phyloP scores from a whole-genome alignment of 2,113 vertebrate species.

The Scomber japonicus region DNA sequence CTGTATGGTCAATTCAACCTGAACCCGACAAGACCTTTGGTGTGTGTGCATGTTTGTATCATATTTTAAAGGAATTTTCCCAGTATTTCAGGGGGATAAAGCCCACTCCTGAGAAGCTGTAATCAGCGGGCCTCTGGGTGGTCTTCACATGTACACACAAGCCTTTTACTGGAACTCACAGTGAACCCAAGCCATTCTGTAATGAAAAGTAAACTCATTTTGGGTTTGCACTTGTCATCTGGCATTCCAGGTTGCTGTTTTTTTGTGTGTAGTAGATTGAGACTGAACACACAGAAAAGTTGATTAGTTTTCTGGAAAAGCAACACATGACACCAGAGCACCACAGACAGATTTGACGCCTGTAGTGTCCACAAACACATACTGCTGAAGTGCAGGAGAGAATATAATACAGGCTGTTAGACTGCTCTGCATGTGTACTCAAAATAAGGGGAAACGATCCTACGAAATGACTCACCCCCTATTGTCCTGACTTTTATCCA shows the following conservation, averaged over 20 bases:
- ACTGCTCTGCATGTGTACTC: neutral
- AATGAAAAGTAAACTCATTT: conserved; percentile 50
- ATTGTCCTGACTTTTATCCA: too few species aligned
- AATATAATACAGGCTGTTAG: conserved; percentile 30
- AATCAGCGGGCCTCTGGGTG: conserved; percentile 40
- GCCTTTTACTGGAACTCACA: conserved; percentile 27
- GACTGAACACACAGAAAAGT: conserved; percentile 15
- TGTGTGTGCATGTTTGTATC: neutral
- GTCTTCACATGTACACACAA: conserved; percentile 46
- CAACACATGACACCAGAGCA: neutral
- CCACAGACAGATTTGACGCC: neutral
- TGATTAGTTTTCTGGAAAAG: conserved; percentile 21
- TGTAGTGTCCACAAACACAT: conserved; percentile 22
- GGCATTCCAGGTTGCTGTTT: neutral
- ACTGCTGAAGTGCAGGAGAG: conserved; percentile 3
- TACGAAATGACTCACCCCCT: too few species aligned
- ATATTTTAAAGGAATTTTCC: neutral
- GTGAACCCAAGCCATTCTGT: conserved; percentile 20
- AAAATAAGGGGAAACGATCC: neutral
- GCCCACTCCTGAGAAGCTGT: neutral
- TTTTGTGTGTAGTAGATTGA: neutral
- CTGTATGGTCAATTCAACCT: neutral
- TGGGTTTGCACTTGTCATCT: conserved; percentile 25
- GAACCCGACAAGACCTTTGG: neutral
- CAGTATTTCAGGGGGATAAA: neutral